Evolutionary conservation across 2,797 vertebrate genomes (phyloP), one percentile per base, ranked within the genome.

Genomic region (Pygocentrus nattereri): DNA sequence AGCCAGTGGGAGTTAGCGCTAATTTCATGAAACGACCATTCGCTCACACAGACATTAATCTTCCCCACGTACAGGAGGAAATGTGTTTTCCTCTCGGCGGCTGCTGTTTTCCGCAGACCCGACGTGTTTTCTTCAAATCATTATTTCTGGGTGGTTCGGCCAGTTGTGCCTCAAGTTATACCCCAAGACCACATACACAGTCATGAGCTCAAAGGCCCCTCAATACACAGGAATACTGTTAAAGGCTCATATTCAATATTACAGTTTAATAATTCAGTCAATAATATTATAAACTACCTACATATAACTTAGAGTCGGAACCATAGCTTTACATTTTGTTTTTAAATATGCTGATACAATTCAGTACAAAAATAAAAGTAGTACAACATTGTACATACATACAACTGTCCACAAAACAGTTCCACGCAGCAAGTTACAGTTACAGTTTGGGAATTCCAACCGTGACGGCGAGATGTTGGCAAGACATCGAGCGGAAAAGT

Each of bases 321-420:
- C 93, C 90, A 94, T 88, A 92, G 91, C 89, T 94, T 94, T 94
- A 93, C 90, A 93, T 83, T 44, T 44, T 10, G 8, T 44, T 76
- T 91, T 95, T 95, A 95, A 95, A 95, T 95, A 95, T 92, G 92
- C 86, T 85, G 90, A 89, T 95, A 94, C 91, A 91, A 91, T 92
- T 93, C 92, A 89, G 92, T 95, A 95, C 92, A 95, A 95, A 95
- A 95, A 94, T 94, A 94, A 92, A 93, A 91, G 91, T 90, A 90
- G 88, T 90, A 84, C 90, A 89, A 91, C 58, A 61, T 74, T 70
- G 88, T 92, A 91, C 92, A 89, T 90, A 80, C 70, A 91, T 88
- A 90, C 87, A 92, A 91, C 90, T 91, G 85, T 84, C 79, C 89
- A 80, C 74, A 7, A 86, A 82, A 87, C 85, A 80, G 85, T 86